Conservation (phyloP, 2,797 vertebrate species). For the Notamacropus eugenii region DNA sequence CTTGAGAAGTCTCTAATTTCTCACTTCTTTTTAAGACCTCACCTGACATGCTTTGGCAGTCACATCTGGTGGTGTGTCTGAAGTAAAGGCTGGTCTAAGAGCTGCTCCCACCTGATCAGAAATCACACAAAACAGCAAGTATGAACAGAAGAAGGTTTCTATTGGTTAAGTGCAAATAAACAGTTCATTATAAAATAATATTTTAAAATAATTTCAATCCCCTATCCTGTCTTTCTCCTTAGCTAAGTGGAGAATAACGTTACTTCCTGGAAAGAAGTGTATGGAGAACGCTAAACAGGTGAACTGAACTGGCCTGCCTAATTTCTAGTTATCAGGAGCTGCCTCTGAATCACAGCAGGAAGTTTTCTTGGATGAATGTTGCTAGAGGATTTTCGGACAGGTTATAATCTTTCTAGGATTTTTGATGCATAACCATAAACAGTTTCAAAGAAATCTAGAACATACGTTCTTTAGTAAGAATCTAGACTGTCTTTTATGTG, state of each 20-base stretch:
- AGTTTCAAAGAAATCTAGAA: slow-evolving; percentile 45
- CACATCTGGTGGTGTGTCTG: slow-evolving; percentile 93
- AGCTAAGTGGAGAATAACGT: background rate
- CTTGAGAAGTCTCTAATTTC: slow-evolving; percentile 39
- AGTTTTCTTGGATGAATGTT: background rate
- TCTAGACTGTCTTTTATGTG: slow-evolving; percentile 16
- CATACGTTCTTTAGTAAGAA: slow-evolving; percentile 8
- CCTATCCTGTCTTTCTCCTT: background rate
- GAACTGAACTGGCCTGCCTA: slow-evolving; percentile 22
- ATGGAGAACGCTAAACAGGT: background rate
- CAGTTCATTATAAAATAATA: slow-evolving; percentile 46
- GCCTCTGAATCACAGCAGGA: slow-evolving; percentile 13
- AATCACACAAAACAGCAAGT: slow-evolving; percentile 49
- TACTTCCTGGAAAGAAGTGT: background rate
- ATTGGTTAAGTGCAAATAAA: slow-evolving; percentile 37
- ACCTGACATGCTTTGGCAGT: slow-evolving; percentile 96
- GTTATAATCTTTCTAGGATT: background rate
- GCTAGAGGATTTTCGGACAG: background rate
- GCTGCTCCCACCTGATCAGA: slow-evolving; percentile 93
- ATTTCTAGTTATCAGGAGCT: background rate
- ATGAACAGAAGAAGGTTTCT: slow-evolving; percentile 12
- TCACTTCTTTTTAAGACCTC: slow-evolving; percentile 72
- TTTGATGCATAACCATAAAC: slow-evolving; percentile 25
- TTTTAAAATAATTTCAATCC: background rate
- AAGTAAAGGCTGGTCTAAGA: slow-evolving; percentile 93